Evolutionary conservation across 2,888 invertebrate genomes (phyloP), one percentile per base, ranked within the genome.

Genomic region (Coremacera marginata): DNA sequence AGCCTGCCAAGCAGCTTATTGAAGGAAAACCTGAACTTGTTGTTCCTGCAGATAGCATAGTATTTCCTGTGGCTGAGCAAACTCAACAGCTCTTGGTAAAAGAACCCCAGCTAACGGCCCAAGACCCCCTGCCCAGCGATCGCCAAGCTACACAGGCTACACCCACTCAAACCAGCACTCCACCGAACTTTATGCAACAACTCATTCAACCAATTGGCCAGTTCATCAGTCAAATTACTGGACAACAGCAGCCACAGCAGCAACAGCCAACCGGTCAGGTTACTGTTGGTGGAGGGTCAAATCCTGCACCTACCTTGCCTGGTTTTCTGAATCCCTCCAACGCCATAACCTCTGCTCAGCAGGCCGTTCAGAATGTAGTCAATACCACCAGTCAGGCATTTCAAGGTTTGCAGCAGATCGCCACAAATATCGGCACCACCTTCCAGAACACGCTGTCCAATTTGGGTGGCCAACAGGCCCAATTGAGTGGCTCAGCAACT

Each of bases 151-250:
- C 87, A 5, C 86, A 84, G 51, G 84, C 87, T 60, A 86, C 87
- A 5, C 86, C 87, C 72, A 82, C 84, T 1, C 85, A 84, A 67
- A 80, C 81, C 27, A 82, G 83, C 11, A 85, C 87, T 0, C 86
- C 83, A 70, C 84, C 83, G 71, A 86, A 86, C 81, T 85, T 87
- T 77, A 84, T 87, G 22, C 87, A 87, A 78, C 87, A 87, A 37
- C 76, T 87, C n/a, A 84, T 87, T 57, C 87, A 87, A 86, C 88
- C 88, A 3, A 82, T 88, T 37, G 87, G 88, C 1, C 86, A 86
- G 52, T 84, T 88, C 34, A 82, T 88, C 14, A 87, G 83, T 49
- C 87, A 87, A 77, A 81, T 86, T 76, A 83, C 82, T 3, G 83
- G 84, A 0, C 68, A 80, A 16, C 80, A 81, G 67, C 75, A 62